Percentiles rank a stretch among this genome's conserved stretches.
Conservation (phyloP, 2,888 invertebrate species). For the Acrocera orbiculus region DNA sequence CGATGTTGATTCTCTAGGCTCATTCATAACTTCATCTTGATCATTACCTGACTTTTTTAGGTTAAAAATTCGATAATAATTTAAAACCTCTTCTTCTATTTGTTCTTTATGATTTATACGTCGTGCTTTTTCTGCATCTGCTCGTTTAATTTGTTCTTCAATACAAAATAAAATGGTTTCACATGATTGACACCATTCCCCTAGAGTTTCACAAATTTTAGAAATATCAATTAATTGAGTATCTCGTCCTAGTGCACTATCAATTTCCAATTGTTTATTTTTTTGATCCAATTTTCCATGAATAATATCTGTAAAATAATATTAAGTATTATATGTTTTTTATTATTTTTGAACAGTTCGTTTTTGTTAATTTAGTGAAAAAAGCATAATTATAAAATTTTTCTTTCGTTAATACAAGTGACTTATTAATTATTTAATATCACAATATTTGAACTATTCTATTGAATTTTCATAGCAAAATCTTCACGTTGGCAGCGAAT, state of each 20-base stretch:
- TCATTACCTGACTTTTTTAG: conserved; percentile 40
- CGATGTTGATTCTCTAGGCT: conserved; percentile 40
- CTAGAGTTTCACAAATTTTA: conserved; percentile 61
- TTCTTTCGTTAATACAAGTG: too few species aligned
- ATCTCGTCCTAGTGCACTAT: conserved; percentile 86
- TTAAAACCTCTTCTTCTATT: conserved; percentile 70
- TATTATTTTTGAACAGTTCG: too few species aligned
- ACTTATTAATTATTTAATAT: too few species aligned
- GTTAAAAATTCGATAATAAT: not conserved
- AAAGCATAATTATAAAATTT: too few species aligned
- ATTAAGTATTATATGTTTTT: too few species aligned
- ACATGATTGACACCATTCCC: conserved; percentile 80
- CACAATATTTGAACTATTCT: too few species aligned
- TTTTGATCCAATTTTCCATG: conserved; percentile 93
- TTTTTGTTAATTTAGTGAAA: too few species aligned
- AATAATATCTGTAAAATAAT: conserved; percentile 56
- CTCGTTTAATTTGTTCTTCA: conserved; percentile 72
- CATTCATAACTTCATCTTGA: conserved; percentile 75
- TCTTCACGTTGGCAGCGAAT: too few species aligned
- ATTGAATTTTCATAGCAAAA: too few species aligned
- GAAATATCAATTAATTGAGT: conserved; percentile 70
- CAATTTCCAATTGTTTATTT: conserved; percentile 81
- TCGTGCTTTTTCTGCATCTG: conserved; percentile 69
- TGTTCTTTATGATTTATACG: conserved; percentile 61
- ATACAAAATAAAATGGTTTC: conserved; percentile 77